These are phyloP conservation scores for Danio choprae DNA, from an alignment of 2,797 vertebrate species.

Conservation along the genomic window DNA sequence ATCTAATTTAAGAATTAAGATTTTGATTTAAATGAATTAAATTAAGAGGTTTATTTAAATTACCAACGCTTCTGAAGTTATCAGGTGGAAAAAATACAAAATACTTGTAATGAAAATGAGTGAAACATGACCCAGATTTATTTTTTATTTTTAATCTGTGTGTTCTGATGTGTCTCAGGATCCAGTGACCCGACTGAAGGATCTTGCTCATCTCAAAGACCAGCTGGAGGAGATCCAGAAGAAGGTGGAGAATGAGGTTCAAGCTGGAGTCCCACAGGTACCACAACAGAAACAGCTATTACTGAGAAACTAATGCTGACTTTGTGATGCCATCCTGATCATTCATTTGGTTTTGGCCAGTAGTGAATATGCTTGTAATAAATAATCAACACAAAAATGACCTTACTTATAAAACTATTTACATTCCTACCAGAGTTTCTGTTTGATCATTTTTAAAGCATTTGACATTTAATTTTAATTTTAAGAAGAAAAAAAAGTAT, in stretches of 20 bases:
- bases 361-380: not conserved
- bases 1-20: no score
- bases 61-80: no score
- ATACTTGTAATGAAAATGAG: no score
- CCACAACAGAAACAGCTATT: slow-evolving; percentile 32
- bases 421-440: no score
- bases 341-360: not conserved
- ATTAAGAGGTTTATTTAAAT: no score
- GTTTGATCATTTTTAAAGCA: no score
- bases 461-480: no score
- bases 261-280: slow-evolving; percentile 88
- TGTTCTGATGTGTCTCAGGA: slow-evolving; percentile 70
- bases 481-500: no score
- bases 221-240: slow-evolving; percentile 90
- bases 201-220: slow-evolving; percentile 89
- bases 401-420: no score
- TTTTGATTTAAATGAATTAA: no score
- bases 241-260: slow-evolving; percentile 88
- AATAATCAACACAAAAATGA: not conserved
- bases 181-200: slow-evolving; percentile 86
- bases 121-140: no score
- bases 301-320: not conserved
- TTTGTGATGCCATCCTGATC: not conserved
- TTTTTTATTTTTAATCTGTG: not conserved
- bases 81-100: no score